Base-by-base conservation (phyloP, 2,113 vertebrate genomes). In the Peromyscus californicus region DNA sequence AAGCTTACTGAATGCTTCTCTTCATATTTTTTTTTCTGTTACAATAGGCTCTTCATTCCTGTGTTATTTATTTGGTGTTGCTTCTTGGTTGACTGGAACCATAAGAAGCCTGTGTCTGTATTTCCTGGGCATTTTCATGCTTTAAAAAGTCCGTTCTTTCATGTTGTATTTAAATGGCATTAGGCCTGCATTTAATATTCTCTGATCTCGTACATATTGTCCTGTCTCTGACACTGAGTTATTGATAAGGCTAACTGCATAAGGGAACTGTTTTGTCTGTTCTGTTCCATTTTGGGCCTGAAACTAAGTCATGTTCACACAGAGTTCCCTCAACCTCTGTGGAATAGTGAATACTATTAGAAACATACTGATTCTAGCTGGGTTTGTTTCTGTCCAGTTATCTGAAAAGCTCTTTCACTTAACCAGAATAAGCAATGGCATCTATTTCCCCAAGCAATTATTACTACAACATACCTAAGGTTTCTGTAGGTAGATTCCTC, bases 231-330 rank as follows among this genome's bases (percentile, higher is more conserved):
- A 7, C 24, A 48, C 15, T 87, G 54, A 89, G 63, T 59, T 82
- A 86, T 72, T 82, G 54, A 96, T 39, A 94, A 87, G 11, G 3
- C 24, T 95, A 93, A 84, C 61, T 92, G 10, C 13, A 22, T n/a
- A 31, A 69, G 24, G 39, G 22, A 75, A 76, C 5, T 45, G 12
- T 33, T 75, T 91, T 82, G 13, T 61, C 42, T 94, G 3, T 70
- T 79, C 78, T n/a, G 16, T 91, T 94, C 86, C 29, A 7, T 0
- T 29, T 87, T 7, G 74, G 51, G 33, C 33, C 33, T 39, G 24
- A 65, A 84, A 75, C 36, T 29, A 75, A 70, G 7, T 36, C 26
- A 57, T 70, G 2, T 1, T 24, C 21, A 59, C 13, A 54, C 29
- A 29, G 3, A 39, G 31, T 7, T 76, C 39, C 13, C 39, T 70